Base-by-base conservation (phyloP, 2,888 invertebrate species). In the Pseudanteris insignis region DNA sequence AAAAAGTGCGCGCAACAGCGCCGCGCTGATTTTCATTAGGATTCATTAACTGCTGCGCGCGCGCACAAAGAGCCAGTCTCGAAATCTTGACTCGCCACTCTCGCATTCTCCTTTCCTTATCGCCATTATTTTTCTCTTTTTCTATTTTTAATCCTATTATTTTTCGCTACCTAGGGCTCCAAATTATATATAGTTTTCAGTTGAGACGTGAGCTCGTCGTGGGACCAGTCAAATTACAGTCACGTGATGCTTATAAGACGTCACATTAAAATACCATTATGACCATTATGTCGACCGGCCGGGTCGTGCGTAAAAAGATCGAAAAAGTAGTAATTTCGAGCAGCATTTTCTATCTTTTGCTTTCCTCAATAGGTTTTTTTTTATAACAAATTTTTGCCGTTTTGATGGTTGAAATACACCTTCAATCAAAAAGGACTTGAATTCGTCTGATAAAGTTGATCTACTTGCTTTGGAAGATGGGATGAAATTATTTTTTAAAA, bases 1-100 rank as follows among this genome's bases (percentile, higher is more conserved):
- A 59, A 53, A 65, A 65, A 67, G 63, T 62, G n/a, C 44, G 41
- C 48, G 37, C 46, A 51, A 59, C 47, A 47, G 37, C 54, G 34
- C 34, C 43, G 41, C 46, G 50, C 57, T 48, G 48, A 51, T 60
- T 53, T 58, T 63, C 58, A 63, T 63, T 58, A 55, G 43, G 63
- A 51, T 51, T 55, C 63, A 60, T 63, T 63, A 63, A 55, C 50
- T 12, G 37, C 34, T 13, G 34, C 32, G 36, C 34, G 40, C 34
- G 28, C 34, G 21, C 48, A 50, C 38, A 47, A 47, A 38, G 25
- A 32, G 47, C 15, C 18, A 36, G 21, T 36, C 29, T 34, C n/a
- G 32, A 37, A 48, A 46, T 41, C 24, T 9, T 24, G 37, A 33
- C 43, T 30, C 46, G 4, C 14, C 30, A 46, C 26, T 57, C 37